Percentiles rank a stretch among this genome's conserved stretches.
Evolutionary conservation across 2,888 invertebrate genomes (phyloP).

Genomic region (Agonum fuliginosum): DNA sequence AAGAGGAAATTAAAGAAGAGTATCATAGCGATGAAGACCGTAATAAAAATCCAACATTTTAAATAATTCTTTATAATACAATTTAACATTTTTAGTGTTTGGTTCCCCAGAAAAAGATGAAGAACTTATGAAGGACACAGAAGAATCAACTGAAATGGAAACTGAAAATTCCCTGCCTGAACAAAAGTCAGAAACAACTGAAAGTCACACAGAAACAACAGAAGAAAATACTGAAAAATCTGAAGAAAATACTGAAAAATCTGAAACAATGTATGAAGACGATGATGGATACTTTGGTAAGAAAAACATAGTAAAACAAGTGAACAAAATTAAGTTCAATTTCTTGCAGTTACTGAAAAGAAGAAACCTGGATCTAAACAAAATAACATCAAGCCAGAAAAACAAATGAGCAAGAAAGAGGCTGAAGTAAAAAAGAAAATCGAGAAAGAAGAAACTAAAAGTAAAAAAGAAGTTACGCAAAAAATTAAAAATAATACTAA

Average conservation of each 20-base stretch:
- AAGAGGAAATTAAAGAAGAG: conserved; percentile 3
- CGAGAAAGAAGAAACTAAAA: conserved; percentile 41
- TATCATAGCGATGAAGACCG: conserved; percentile 23
- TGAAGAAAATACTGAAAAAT: conserved; percentile 18
- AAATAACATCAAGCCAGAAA: not conserved
- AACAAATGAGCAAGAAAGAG: conserved; percentile 7
- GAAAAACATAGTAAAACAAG: not conserved
- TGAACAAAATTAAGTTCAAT: not conserved
- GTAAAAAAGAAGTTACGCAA: conserved; percentile 18
- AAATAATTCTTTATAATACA: not conserved
- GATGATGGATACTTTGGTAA: conserved; percentile 52
- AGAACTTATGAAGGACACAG: conserved; percentile 23
- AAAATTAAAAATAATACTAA: conserved; percentile 50
- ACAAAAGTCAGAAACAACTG: too few species aligned
- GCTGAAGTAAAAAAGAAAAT: conserved; percentile 28
- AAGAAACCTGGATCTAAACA: not conserved
- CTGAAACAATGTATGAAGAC: conserved; percentile 45
- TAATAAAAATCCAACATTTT: not conserved
- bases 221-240: conserved; percentile 35
- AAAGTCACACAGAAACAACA: conserved; percentile 24
- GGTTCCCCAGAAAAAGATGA: conserved; percentile 52
- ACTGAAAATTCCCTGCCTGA: too few species aligned
- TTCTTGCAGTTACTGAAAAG: conserved; percentile 43
- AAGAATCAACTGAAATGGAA: conserved; percentile 1
- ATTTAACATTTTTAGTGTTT: conserved; percentile 29